Evolutionary conservation across 2,113 vertebrate genomes (phyloP), one percentile per base, ranked within the genome.

Genomic region (Ranitomeya imitator): DNA sequence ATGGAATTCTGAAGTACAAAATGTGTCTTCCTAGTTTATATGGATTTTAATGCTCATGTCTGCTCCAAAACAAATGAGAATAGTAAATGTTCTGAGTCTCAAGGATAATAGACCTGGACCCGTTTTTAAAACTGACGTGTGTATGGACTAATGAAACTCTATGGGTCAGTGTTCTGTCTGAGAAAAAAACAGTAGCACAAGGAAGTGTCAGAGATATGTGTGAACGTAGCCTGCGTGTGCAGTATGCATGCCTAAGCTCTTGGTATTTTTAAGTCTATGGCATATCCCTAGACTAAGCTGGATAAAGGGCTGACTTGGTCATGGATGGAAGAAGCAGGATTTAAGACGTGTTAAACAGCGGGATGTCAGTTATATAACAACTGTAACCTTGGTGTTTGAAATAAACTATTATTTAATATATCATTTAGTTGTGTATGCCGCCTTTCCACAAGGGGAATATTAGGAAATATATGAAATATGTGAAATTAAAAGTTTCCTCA

Each of bases 251-350:
- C n/a, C 51, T 84, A 84, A 84, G 63, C 65, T 54, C 45, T 21
- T 84, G 59, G 82, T 26, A 69, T 84, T 84, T 88, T 83, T 83
- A 83, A 77, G 80, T 76, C 59, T 26, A 88, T 45, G 57, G 45
- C 23, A 83, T 88, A 76, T 88, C 78, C 86, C 54, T 83, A 77
- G 77, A 88, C 80, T 88, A 88, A 88, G 80, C 87, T 88, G 80
- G 79, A 51, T 83, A 83, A 88, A 83, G 80, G 77, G 81, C 80
- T 88, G 57, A 65, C 87, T 76, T 83, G 69, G 69, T 13, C 80
- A 83, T 88, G 26, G 60, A 78, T 63, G 87, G 57, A 76, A 82
- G 86, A 16, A 74, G 86, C 21, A 83, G 79, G 80, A 83, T 88
- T 88, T 88, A 82, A 60, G 51, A 59, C 54, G 79, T 59, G 79